A percentile compares a stretch with the other conserved stretches of the same genome.
phyloP scores from a whole-genome alignment of 2,888 invertebrate species.

The Hirudinaria manillensis region DNA sequence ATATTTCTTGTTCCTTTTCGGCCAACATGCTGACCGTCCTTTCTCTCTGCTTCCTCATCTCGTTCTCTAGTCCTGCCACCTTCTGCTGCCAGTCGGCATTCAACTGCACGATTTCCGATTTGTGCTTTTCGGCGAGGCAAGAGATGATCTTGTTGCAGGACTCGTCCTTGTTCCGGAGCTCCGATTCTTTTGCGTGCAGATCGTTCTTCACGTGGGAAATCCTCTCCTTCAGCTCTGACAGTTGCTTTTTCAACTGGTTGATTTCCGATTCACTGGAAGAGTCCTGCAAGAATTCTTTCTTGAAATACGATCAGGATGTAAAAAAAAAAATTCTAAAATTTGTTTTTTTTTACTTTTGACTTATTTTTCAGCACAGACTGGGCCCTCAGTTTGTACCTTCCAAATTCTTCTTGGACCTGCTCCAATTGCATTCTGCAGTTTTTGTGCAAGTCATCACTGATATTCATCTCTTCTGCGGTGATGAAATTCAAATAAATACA shows the following conservation, averaged over 20 bases:
- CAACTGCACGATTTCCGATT: constrained; percentile 52
- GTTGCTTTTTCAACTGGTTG: constrained; percentile 54
- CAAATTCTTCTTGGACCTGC: constrained; percentile 64
- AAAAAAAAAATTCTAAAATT: neutral
- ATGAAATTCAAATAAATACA: neutral
- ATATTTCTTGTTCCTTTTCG: constrained; percentile 66
- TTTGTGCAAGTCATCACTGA: constrained; percentile 40
- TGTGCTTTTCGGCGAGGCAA: constrained; percentile 48
- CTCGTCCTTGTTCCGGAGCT: constrained; percentile 41
- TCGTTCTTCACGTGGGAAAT: constrained; percentile 27
- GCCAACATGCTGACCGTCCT: constrained; percentile 70
- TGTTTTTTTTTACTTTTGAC: constrained; percentile 46
- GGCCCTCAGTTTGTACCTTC: constrained; percentile 61
- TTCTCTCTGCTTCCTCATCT: constrained; percentile 67
- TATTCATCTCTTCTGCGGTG: neutral
- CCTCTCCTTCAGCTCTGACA: constrained; percentile 58
- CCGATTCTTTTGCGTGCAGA: constrained; percentile 53
- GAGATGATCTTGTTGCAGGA: constrained; percentile 46
- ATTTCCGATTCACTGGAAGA: constrained; percentile 42
- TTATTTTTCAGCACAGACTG: constrained; percentile 55
- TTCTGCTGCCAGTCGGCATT: constrained; percentile 65
- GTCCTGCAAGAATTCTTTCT: constrained; percentile 24
- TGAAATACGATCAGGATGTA: neutral
- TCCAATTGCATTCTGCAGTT: constrained; percentile 66
- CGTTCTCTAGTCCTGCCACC: constrained; percentile 49